Base-by-base conservation (phyloP, 2,888 invertebrate genomes). In the Nephrocerus scutellatus region DNA sequence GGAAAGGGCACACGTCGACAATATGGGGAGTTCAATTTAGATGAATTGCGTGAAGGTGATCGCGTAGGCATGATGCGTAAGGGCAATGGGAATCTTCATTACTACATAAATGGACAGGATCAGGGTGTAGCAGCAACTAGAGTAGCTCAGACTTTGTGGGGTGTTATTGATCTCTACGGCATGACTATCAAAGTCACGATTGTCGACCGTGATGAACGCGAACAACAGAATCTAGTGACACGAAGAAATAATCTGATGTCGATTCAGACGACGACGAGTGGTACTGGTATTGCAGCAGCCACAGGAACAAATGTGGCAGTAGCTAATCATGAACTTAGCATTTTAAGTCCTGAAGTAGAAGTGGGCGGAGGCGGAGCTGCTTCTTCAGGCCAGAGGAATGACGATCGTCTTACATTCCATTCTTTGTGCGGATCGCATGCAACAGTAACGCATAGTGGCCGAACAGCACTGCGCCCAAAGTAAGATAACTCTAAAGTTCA, bases 151-250 rank as follows among this genome's bases (percentile, higher is more conserved):
- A 79, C 81, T 28, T 80, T 92, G 4, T 95, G 92, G 91, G 93
- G 91, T 5, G 93, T 93, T 19, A 85, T 95, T 23, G 95, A 95
- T 71, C 73, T 95, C 3, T 95, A 95, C 58, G 95, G 91, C 18
- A 90, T 91, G 88, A 90, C 90, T 15, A 89, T 90, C 14, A 84
- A 84, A 70, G 84, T 89, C 4, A 84, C 89, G 0, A 87, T 90
- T 49, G 84, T 90, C 2, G 89, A 89, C 68, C 74, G 85, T 2
- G 86, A 86, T 59, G 82, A 83, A 57, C 70, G 86, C 44, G 78
- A 88, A 66, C 77, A 79, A 63, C 76, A 86, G 68, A 80, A 86
- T 71, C 63, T 87, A 53, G 77, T 81, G 34, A 81, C 80, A 1
- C 66, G 82, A 33, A 72, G 81, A 25, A 82, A 80, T 54, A 80